phyloP scores from a whole-genome alignment of 2,113 vertebrate species.

The Peromyscus leucopus region DNA sequence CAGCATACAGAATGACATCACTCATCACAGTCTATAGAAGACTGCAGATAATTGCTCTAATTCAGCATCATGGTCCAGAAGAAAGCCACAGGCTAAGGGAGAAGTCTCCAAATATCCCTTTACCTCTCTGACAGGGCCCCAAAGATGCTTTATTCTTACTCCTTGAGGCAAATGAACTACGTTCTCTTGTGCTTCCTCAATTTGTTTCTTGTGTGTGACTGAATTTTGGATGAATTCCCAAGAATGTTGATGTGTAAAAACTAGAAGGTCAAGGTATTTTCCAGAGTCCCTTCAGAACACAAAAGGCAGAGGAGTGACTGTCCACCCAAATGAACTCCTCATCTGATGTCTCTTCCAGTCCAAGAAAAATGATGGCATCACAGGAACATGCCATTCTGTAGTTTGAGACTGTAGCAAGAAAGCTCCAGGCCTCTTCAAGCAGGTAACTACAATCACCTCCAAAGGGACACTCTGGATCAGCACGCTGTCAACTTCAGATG shows the following conservation, averaged over 20 bases:
- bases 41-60: not conserved
- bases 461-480: not conserved
- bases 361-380: constrained; percentile 22
- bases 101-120: not conserved
- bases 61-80: not conserved
- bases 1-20: no score
- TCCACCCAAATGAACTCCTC: not conserved
- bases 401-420: not conserved
- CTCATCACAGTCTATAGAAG: not conserved
- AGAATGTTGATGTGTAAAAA: not conserved
- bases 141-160: not conserved
- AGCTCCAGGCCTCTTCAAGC: not conserved
- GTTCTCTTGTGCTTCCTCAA: not conserved
- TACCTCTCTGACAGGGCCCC: not conserved
- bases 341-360: not conserved
- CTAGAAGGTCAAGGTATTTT: not conserved
- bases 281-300: not conserved
- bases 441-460: not conserved
- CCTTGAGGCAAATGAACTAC: not conserved
- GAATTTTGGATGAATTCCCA: constrained; percentile 41
- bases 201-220: not conserved
- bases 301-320: not conserved
- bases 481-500: not conserved
- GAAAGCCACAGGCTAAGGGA: not conserved
- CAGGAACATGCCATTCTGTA: constrained; percentile 29